These are phyloP conservation scores for Eospalax fontanierii DNA, from an alignment of 2,797 vertebrate species.

Conservation along the genomic window DNA sequence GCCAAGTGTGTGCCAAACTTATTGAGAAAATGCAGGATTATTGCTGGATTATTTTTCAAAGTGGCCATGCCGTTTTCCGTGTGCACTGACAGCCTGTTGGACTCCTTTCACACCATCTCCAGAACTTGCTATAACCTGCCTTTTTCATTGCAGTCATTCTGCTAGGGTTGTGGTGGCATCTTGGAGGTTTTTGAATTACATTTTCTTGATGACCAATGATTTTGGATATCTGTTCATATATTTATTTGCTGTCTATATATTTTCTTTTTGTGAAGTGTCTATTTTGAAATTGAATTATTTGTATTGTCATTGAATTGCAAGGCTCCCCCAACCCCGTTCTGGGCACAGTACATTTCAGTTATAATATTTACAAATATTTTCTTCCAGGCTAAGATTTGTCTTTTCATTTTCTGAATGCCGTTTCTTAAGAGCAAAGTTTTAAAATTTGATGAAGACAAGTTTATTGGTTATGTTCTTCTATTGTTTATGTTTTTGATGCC, in stretches of 20 bases:
- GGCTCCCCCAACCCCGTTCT: not conserved
- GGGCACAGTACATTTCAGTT: not conserved
- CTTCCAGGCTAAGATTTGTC: not conserved
- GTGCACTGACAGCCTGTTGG: not conserved
- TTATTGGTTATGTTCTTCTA: not conserved
- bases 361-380: slow-evolving; percentile 22
- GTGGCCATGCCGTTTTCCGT: not conserved
- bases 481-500: not conserved
- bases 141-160: not conserved
- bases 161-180: not conserved
- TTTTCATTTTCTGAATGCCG: slow-evolving; percentile 46
- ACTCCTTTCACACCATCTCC: not conserved
- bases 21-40: not conserved
- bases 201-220: not conserved
- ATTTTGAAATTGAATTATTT: slow-evolving; percentile 44
- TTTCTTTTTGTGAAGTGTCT: not conserved
- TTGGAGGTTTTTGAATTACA: not conserved
- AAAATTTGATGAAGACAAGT: slow-evolving; percentile 24
- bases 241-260: not conserved
- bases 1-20: not conserved
- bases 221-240: not conserved
- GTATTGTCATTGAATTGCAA: not conserved
- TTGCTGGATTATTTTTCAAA: too few species aligned
- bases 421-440: not conserved
- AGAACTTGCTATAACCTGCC: not conserved